These are phyloP conservation scores for Furnarius figulus DNA, from an alignment of 2,113 vertebrate species.

Conservation along the genomic window DNA sequence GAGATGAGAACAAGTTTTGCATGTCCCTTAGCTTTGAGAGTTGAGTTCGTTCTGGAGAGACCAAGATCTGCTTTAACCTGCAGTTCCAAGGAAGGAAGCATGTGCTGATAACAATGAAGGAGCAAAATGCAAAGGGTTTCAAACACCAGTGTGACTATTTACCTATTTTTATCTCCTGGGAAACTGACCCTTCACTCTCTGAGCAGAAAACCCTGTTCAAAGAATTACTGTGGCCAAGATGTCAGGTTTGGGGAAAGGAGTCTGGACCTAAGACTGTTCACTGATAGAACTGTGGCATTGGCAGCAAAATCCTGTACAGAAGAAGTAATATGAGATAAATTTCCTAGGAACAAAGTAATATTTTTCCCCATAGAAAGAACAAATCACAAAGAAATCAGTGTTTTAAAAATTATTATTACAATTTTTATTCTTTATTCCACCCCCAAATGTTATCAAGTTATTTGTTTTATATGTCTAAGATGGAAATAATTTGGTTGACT, in stretches of 20 bases:
- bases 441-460: background rate
- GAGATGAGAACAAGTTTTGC: background rate
- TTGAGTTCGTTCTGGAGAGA: background rate
- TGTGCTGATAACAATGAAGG: background rate
- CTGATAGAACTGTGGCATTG: background rate
- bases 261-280: background rate
- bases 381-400: background rate
- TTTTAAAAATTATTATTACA: background rate
- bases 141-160: fast-evolving
- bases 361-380: background rate
- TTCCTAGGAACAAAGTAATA: background rate
- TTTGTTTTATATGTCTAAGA: background rate
- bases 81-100: background rate
- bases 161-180: background rate
- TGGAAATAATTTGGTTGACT: background rate
- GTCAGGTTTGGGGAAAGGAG: background rate
- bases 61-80: background rate
- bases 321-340: background rate
- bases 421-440: background rate
- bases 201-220: background rate
- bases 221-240: background rate
- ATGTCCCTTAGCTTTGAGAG: background rate
- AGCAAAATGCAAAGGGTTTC: background rate
- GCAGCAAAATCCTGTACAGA: background rate
- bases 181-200: fast-evolving